phyloP scores from a whole-genome alignment of 2,888 invertebrate genomes.

The Bugula neritina region DNA sequence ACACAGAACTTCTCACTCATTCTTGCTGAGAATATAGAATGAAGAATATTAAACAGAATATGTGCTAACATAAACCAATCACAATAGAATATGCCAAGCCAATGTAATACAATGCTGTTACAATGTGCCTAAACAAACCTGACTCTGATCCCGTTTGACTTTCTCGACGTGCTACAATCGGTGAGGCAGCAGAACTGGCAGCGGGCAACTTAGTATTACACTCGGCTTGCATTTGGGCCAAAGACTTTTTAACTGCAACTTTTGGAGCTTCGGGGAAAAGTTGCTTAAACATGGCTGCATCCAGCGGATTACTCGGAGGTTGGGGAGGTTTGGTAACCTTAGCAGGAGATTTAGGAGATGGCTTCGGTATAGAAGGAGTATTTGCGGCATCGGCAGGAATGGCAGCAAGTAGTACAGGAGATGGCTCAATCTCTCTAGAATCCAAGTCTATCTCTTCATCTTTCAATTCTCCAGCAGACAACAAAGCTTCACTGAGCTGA shows the following conservation, averaged over 20 bases:
- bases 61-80: too few species aligned
- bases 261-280: slow-evolving; percentile 11
- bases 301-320: neutral
- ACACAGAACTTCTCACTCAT: too few species aligned
- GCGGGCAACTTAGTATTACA: neutral
- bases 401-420: neutral
- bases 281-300: slow-evolving; percentile 22
- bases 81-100: too few species aligned
- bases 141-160: too few species aligned
- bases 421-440: slow-evolving; percentile 14
- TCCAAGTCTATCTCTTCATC: neutral
- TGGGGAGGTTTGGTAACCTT: neutral
- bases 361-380: neutral
- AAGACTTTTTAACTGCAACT: slow-evolving; percentile 2
- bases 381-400: neutral
- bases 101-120: too few species aligned
- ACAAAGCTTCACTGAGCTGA: neutral
- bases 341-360: neutral
- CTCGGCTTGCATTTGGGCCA: slow-evolving; percentile 21
- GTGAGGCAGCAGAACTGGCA: neutral
- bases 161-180: neutral
- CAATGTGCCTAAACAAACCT: too few species aligned
- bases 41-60: too few species aligned
- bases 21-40: too few species aligned
- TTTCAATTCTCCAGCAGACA: too few species aligned